Conservation (phyloP, 2,797 vertebrate species). For the Apogon hyalosoma region DNA sequence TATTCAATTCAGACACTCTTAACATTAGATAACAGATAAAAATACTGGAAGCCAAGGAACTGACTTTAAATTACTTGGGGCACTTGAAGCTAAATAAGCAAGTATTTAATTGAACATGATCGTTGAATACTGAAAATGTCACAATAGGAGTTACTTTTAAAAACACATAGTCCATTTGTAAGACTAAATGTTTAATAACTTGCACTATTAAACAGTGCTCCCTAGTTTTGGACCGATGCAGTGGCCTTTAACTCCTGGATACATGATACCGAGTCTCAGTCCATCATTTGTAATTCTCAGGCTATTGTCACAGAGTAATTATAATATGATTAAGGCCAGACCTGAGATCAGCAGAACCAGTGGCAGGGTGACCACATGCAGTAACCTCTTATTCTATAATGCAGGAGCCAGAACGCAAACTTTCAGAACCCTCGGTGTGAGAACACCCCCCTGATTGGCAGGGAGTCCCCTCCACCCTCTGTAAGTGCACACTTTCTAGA, state of each 20-base stretch:
- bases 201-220: constrained; percentile 27
- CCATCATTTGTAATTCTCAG: constrained; percentile 27
- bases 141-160: no score
- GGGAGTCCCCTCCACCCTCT: constrained; percentile 99
- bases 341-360: constrained; percentile 41
- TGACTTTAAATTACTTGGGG: constrained; percentile 5
- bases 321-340: constrained; percentile 30
- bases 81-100: neutral
- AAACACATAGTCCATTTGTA: constrained; percentile 8
- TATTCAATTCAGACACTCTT: no score
- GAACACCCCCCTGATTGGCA: constrained; percentile 99
- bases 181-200: constrained; percentile 21
- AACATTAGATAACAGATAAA: neutral
- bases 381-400: constrained; percentile 84
- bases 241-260: constrained; percentile 29
- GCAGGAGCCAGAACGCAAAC: constrained; percentile 99
- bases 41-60: neutral
- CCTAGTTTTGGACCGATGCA: constrained; percentile 33
- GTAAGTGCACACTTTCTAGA: constrained; percentile 92
- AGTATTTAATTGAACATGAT: constrained; percentile 1
- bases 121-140: no score
- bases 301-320: constrained; percentile 35
- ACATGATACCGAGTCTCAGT: constrained; percentile 6
- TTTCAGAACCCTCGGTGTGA: constrained; percentile 99
- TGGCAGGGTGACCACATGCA: constrained; percentile 65